Base-by-base conservation (phyloP, 2,797 vertebrate genomes). In the Hippopotamyrus pictus region DNA sequence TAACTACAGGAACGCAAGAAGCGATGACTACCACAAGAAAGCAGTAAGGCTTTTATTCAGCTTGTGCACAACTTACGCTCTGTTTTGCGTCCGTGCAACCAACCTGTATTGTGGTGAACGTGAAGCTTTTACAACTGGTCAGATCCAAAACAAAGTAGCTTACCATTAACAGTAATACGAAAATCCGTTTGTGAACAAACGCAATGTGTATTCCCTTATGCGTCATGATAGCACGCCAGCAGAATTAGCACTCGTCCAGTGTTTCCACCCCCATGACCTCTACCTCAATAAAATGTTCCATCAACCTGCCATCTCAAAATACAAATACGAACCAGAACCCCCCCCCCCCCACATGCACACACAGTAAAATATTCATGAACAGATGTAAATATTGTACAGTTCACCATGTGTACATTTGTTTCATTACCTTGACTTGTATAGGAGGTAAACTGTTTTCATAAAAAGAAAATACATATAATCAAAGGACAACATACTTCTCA, bases 381-480 rank as follows among this genome's bases (percentile, higher is more conserved):
- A 86, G 73, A 91, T 90, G 90, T 85, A 88, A 50, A 90, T 90
- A 89, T 87, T 84, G 86, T 89, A 69, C 65, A 91, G 85, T 89
- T 90, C 89, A 88, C 88, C 88, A 90, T 86, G 37, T 88, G 88
- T 90, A 87, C 88, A 87, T 54, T 25, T 25, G 57, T 33, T 50
- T 89, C 88, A 90, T 90, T 92, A 91, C 90, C 89, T 89, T 89
- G 89, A 91, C 86, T 86, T 89, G 89, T 91, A 90, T 89, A 79
- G 88, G 92, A 92, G 92, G 90, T 93, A 92, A 89, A 86, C 89
- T 59, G 88, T 90, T 69, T 88, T 90, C 22, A 65, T 65, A 65
- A 65, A 11, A 62, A 89, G 82, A 88, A 91, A 86, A 89, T 29
- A 29, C 33, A 83, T 51, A 89, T 59, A 89, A 59, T 8, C 17